phyloP scores from a whole-genome alignment of 2,888 invertebrate species.

The Stictocephala bisonia region DNA sequence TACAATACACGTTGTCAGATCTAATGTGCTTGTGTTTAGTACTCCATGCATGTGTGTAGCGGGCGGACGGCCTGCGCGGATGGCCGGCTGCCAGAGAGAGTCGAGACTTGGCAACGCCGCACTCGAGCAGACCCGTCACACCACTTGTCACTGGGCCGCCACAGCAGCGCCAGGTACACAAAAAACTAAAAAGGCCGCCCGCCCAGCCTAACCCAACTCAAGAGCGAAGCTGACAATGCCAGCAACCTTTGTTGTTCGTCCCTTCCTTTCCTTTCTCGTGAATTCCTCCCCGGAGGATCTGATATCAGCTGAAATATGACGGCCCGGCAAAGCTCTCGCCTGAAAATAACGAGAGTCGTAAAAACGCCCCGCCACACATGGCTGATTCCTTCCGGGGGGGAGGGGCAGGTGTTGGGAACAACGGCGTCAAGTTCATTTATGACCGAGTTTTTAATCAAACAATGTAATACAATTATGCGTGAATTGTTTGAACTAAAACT shows the following conservation, averaged over 20 bases:
- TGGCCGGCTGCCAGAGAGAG: conserved; percentile 22
- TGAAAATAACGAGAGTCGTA: no score
- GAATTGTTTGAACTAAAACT: no score
- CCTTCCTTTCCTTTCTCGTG: no score
- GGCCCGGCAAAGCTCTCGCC: background rate
- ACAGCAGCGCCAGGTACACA: conserved; percentile 17
- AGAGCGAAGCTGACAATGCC: background rate
- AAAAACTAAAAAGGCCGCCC: conserved; percentile 29
- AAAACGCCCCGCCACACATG: no score
- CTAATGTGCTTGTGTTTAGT: no score
- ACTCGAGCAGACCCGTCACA: conserved; percentile 8
- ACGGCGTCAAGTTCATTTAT: no score
- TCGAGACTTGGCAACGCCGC: conserved; percentile 23
- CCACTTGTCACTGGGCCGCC: conserved; percentile 31
- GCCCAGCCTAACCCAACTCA: background rate
- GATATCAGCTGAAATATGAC: conserved; percentile 18
- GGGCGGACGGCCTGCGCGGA: background rate
- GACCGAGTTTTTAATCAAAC: no score
- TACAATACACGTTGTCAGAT: no score
- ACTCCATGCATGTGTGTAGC: no score
- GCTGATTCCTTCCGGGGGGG: no score
- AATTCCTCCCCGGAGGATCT: conserved; percentile 20
- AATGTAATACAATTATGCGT: no score
- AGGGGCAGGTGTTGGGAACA: no score
- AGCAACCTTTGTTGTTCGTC: conserved; percentile 9